Base-by-base conservation (phyloP, 2,888 invertebrate species). In the Teleogryllus oceanicus region DNA sequence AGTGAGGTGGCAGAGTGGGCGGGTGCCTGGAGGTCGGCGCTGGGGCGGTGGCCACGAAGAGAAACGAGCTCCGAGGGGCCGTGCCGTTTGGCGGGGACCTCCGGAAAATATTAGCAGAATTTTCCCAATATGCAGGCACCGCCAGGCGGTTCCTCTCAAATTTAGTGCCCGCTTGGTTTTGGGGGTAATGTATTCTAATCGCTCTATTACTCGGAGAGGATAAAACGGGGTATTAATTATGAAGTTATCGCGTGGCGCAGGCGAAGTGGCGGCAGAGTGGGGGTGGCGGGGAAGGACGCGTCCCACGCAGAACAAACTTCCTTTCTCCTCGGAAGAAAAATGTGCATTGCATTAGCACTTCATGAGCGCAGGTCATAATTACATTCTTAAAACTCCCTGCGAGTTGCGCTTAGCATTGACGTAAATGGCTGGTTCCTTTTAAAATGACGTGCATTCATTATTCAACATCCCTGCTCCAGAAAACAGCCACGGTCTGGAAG, bases 341-440 rank as follows among this genome's bases (percentile, higher is more conserved):
- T n/a, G 62, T 62, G 62, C 13, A n/a, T 62, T 62, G 62, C 62
- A 62, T 62, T 62, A 62, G 62, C 13, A 18, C 62, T 62, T n/a
- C 62, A 62, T 62, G 62, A 62, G 62, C n/a, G 16, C 13, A 4
- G 62, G n/a, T n/a, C n/a, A n/a, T 62, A 62, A 62, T 62, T 62
- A 62, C 62, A 62, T 62, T 62, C 62, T 62, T 62, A 62, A 62
- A 62, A 62, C n/a, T n/a, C 62, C 1, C 12, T 11, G 62, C 37
- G 62, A 13, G 62, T 62, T 62, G 62, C 62, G 62, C n/a, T 62
- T 13, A 62, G 62, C 62, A 62, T 62, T 62, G 62, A 62, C 62
- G 62, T 16, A 62, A 62, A 62, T 62, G 62, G 62, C 62, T 62
- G 62, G 62, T 62, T 62, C 62, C 62, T 62, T 62, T 62, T 62